Base-by-base conservation (phyloP, 1,140 invertebrate genomes). In the Notospermus geniculatus region DNA sequence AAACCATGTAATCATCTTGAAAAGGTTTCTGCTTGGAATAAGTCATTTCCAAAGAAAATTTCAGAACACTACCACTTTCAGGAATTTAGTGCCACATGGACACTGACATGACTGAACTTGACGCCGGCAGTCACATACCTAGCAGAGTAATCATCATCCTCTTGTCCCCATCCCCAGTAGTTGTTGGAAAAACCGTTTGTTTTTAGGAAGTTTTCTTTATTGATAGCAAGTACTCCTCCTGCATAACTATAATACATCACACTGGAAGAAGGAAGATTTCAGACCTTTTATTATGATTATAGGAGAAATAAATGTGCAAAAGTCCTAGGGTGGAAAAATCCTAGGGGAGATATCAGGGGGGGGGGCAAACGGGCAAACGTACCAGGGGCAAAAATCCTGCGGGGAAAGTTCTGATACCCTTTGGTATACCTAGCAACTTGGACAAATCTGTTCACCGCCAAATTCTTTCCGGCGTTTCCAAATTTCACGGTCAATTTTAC, bases 181-280 rank as follows among this genome's bases (percentile, higher is more conserved):
- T 87, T 78, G 82, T 95, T 96, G 15, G 91, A 92, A 85, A 95
- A 96, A 1, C 95, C 95, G 83, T 98, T 97, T 1, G 93, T 87
- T 65, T 81, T 78, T 60, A 87, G 83, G 77, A 89, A 95, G 67
- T 88, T 86, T 15, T 85, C 79, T 50, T 64, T 65, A 57, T 74
- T 80, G 36, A 80, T 59, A 32, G 77, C 75, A 39, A 76, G 68
- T 0, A 79, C 78, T 17, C 76, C 78, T 27, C 77, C 78, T 55
- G 70, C 72, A 68, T 78, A 78, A 56, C 79, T 78, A 59, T 73
- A 75, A 57, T 73, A 79, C 73, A 77, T 77, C 4, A 76, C 72
- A 72, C 76, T 78, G 68, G 27, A 69, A 72, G 54, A 53, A 50
- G 53, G 57, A 54, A 19, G 19, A 29, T 28, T 11, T 11, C n/a